Conservation (phyloP, 2,113 vertebrate species). For the Chunga burmeisteri region DNA sequence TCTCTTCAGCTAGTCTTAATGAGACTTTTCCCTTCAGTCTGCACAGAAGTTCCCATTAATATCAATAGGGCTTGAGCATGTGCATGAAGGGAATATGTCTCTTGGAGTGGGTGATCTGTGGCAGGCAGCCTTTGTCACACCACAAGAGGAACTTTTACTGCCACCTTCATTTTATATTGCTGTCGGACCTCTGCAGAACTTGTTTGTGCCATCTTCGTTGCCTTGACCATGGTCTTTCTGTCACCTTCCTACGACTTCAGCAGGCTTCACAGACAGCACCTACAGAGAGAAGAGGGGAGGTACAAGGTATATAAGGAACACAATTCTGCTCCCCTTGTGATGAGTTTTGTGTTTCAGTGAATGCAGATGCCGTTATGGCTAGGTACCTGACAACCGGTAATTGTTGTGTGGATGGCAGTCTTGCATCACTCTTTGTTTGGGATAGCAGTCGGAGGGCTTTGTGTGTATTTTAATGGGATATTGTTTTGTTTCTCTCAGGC, state of each 20-base stretch:
- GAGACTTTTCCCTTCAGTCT: not conserved
- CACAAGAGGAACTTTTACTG: not conserved
- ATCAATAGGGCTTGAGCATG: not conserved
- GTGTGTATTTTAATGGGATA: constrained; percentile 45
- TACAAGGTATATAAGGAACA: not conserved
- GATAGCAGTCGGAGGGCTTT: not conserved
- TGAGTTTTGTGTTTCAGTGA: constrained; percentile 43
- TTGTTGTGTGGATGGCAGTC: not conserved
- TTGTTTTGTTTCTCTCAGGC: constrained; percentile 78
- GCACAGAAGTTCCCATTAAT: not conserved
- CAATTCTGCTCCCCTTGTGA: not conserved
- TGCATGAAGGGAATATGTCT: not conserved
- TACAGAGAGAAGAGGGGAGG: not conserved
- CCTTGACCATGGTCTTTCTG: not conserved
- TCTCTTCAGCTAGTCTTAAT: not conserved
- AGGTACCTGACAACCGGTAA: not conserved
- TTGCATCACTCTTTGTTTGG: not conserved
- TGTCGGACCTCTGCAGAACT: not conserved
- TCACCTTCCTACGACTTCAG: not conserved
- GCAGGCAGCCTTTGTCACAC: not conserved
- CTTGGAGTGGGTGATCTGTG: not conserved
- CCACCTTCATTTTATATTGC: not conserved
- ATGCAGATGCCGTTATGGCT: not conserved
- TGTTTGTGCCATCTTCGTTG: not conserved
- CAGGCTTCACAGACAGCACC: not conserved